Percentiles rank a stretch among this genome's conserved stretches.
These are phyloP conservation scores for Tuberolachnus salignus DNA, from an alignment of 2,888 invertebrate genomes.

Conservation along the genomic window DNA sequence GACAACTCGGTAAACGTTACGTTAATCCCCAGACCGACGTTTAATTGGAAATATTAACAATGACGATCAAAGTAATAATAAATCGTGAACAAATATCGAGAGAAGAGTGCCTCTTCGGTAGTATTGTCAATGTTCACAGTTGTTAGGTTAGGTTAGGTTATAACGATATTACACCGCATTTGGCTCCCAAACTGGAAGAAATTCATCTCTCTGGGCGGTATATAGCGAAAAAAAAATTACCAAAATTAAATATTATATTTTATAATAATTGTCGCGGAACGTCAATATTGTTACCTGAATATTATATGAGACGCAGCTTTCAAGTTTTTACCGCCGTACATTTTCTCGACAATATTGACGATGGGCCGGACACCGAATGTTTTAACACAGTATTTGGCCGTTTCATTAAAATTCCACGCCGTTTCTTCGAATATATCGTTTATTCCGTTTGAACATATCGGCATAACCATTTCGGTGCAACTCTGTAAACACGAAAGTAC, in stretches of 20 bases:
- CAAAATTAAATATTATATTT: neutral
- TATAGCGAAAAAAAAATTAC: too few relatives aligned
- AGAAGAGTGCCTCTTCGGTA: too few relatives aligned
- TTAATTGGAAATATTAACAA: too few relatives aligned
- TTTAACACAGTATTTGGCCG: conserved; percentile 72
- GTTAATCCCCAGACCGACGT: too few relatives aligned
- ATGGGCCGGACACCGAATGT: conserved; percentile 74
- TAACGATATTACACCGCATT: too few relatives aligned
- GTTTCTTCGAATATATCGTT: conserved; percentile 83
- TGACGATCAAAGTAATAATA: too few relatives aligned
- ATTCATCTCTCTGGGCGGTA: too few relatives aligned
- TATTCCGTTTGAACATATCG: conserved; percentile 79
- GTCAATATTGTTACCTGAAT: conserved; percentile 63
- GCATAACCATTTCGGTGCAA: conserved; percentile 98
- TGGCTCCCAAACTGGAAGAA: too few relatives aligned
- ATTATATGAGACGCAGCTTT: conserved; percentile 69
- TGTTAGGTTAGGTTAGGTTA: too few relatives aligned
- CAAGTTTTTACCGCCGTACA: conserved; percentile 82
- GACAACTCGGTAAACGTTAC: too few relatives aligned
- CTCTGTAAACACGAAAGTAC: conserved; percentile 65
- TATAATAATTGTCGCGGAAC: neutral
- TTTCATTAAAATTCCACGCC: conserved; percentile 75
- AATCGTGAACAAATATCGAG: too few relatives aligned
- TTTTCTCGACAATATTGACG: conserved; percentile 70
- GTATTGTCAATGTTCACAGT: too few relatives aligned